Evolutionary conservation across 2,888 invertebrate genomes (phyloP).

Genomic region (Steromphala cineraria): DNA sequence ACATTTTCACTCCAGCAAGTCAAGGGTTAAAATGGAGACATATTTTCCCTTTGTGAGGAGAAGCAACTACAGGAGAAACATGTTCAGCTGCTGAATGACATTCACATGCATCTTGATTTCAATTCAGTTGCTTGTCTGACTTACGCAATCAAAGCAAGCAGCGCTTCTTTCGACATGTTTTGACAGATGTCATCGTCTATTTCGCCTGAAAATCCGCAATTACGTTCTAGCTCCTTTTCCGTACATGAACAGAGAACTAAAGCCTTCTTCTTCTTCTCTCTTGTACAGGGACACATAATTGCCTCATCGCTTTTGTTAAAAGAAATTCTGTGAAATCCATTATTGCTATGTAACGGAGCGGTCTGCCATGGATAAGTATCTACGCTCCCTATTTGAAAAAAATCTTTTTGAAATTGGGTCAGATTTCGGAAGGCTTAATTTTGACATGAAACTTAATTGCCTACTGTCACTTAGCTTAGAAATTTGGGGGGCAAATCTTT

Average conservation of each 20-base stretch:
- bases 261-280: too few relatives aligned
- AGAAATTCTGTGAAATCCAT: neutral
- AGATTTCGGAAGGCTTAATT: neutral
- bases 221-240: too few relatives aligned
- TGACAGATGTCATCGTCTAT: slow-evolving; percentile 3
- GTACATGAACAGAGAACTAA: too few relatives aligned
- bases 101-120: slow-evolving; percentile 13
- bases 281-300: too few relatives aligned
- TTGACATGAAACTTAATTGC: neutral
- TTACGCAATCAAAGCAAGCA: slow-evolving; percentile 14
- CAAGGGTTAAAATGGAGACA: too few relatives aligned
- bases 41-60: too few relatives aligned
- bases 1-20: too few relatives aligned
- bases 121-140: neutral
- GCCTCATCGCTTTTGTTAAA: neutral
- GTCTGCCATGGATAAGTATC: neutral
- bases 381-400: neutral
- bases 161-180: neutral
- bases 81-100: neutral
- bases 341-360: neutral
- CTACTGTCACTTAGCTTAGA: neutral
- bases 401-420: neutral
- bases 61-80: too few relatives aligned
- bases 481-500: too few relatives aligned
- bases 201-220: too few relatives aligned